Evolutionary conservation across 2,888 invertebrate genomes (phyloP), one percentile per base, ranked within the genome.

Genomic region (Adelognathus sp.): DNA sequence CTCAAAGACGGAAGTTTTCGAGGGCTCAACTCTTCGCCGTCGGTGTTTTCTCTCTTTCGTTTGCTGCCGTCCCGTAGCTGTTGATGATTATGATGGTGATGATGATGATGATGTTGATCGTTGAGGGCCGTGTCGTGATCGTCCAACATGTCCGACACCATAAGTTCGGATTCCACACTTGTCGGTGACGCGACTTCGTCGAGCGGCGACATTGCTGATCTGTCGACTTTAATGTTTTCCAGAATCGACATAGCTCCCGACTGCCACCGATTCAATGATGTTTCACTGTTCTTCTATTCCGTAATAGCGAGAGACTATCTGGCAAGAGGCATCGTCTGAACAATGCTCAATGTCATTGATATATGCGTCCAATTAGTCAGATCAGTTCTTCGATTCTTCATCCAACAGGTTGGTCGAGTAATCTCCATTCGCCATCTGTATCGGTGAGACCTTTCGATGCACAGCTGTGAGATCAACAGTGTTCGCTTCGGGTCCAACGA

Each of bases 61-160:
- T 89, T 90, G 46, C 76, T 82, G 33, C 82, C 83, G 21, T 81
- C 86, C 76, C 58, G 71, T 44, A 76, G 78, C 69, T 56, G 76
- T 46, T 82, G 82, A 5, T 79, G 79, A 14, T 76, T 56, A 14
- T 70, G 76, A 14, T 76, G 76, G 6, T 77, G 77, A n/a, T 77
- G 72, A 0, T 75, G 78, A 29, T 79, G 79, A 50, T 79, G 78
- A 50, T 74, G 79, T 52, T 79, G 79, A 21, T 76, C 76, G 64
- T 76, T 79, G 36, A 85, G 76, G 72, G 82, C 75, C 24, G 85
- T 76, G 73, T 89, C 89, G 77, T 87, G 88, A 74, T 89, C 90
- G 39, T 90, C 90, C 69, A 91, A 84, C 88, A 91, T 91, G 81
- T 91, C 90, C 73, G 87, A 84, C 58, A 90, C 90, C 88, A 91